Conservation (phyloP, 2,888 invertebrate species). For the Axea sp. region DNA sequence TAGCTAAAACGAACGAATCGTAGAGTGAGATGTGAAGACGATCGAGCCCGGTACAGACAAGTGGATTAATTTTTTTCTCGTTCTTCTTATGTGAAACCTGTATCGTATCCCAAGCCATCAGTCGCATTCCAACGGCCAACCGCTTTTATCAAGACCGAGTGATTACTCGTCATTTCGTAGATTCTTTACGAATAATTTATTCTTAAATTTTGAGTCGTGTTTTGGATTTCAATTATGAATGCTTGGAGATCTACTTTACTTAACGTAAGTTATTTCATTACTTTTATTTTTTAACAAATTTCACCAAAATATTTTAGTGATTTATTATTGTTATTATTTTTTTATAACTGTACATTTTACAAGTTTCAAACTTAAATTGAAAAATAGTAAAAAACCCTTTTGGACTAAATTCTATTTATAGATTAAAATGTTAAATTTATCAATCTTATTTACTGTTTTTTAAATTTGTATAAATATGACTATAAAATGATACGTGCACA, state of each 20-base stretch:
- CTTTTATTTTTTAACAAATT: not conserved
- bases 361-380: too few relatives aligned
- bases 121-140: conserved; percentile 42
- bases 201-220: not conserved
- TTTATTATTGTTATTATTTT: too few relatives aligned
- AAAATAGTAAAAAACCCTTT: too few relatives aligned
- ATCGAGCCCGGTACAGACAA: conserved; percentile 17
- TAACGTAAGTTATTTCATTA: conserved; percentile 33
- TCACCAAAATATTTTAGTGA: too few relatives aligned
- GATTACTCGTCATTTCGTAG: conserved; percentile 11
- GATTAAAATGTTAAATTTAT: too few relatives aligned
- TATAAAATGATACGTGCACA: too few relatives aligned
- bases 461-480: too few relatives aligned
- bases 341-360: too few relatives aligned
- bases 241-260: conserved; percentile 34
- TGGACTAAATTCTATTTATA: too few relatives aligned
- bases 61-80: conserved; percentile 51
- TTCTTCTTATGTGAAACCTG: conserved; percentile 61
- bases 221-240: conserved; percentile 33
- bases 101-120: conserved; percentile 50
- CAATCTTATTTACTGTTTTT: too few relatives aligned
- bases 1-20: conserved; percentile 39
- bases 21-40: conserved; percentile 34
- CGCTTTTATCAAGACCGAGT: conserved; percentile 20
- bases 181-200: not conserved